Evolutionary conservation across 1,140 invertebrate species (phyloP), one percentile per base, ranked within the genome.

Genomic region (Cydia amplana): DNA sequence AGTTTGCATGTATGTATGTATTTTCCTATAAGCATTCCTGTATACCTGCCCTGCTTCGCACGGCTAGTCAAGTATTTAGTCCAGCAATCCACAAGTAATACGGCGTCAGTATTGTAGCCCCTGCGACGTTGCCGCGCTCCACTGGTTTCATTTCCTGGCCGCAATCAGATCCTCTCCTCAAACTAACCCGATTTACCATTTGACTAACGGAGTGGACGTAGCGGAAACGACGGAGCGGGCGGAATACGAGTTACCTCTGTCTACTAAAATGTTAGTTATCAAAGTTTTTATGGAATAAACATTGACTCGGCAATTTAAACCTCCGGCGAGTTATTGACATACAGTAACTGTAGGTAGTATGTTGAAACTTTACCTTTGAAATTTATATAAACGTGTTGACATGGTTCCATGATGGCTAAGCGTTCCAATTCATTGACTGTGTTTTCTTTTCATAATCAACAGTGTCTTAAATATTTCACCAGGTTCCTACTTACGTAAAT

Each of bases 131-230:
- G 28, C 65, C n/a, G 36, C 32, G 65, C 65, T 70, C 32, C 28
- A 32, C 65, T 70, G 28, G 65, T 70, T 70, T 43, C 65, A 70
- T 70, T 70, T 70, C 65, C 65, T 70, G 65, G 32, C 28, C 32
- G 65, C 28, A 70, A 70, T 70, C 65, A 36, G 65, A 40, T 70
- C 25, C 49, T 51, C 49, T n/a, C 51, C 51, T 60, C 55, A 60
- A 60, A 60, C 55, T 23, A 60, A 60, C 0, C 51, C 16, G 6
- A n/a, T 55, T 55, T n/a, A 7, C 55, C 9, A 60, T 60, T 51
- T 51, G 49, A 51, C 49, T 51, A 51, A 51, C 49, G 49, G 49
- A 51, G n/a, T 51, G 49, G 49, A 51, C n/a, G n/a, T 9, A 51
- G 49, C 49, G 49, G 49, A 51, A 51, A 51, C n/a, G 49, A 51